Base-by-base conservation (phyloP, 1,140 invertebrate genomes). In the Pseudomyrmex flavicornis region DNA sequence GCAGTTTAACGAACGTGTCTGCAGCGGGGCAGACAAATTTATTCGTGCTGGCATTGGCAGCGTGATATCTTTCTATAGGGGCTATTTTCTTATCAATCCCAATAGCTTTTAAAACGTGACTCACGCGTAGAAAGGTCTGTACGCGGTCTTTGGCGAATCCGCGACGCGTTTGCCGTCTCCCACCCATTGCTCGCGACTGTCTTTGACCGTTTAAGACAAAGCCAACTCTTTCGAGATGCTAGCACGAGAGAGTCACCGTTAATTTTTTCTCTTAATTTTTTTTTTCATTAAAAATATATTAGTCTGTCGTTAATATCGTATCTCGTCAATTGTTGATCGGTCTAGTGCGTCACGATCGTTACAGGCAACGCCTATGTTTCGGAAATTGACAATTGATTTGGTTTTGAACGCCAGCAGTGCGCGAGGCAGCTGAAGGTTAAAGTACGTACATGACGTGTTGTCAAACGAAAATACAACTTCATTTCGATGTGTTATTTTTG, bases 51-150 rank as follows among this genome's bases (percentile, higher is more conserved):
- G 82, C 88, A 90, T 90, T 85, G 87, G 85, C 85, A 89, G 87
- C 86, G 87, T 85, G 84, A 91, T 92, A 86, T 91, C 91, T 90
- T 91, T 92, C 91, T 91, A 91, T 91, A 89, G 91, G 90, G 89
- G 90, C 91, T 91, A 93, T 93, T 93, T 93, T 92, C 92, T 93
- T 91, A 93, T 93, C 92, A 93, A 93, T 93, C 91, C 91, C 92
- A 93, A 92, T 91, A 90, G 90, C 91, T 92, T 93, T 92, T 92
- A 92, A 91, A 91, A 92, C 91, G 91, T 93, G 92, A 93, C 89
- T 93, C 92, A 93, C 88, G 90, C 90, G 92, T 92, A 35, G 92
- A 92, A 93, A 92, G 89, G 90, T 87, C 50, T 89, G 88, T 88
- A 73, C 87, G 84, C 84, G 54, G 85, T 73, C 84, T 87, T 85